A percentile compares a stretch with the other conserved stretches of the same genome.
Conservation (phyloP, 2,888 invertebrate genomes). For the Dioctria rufipes region DNA sequence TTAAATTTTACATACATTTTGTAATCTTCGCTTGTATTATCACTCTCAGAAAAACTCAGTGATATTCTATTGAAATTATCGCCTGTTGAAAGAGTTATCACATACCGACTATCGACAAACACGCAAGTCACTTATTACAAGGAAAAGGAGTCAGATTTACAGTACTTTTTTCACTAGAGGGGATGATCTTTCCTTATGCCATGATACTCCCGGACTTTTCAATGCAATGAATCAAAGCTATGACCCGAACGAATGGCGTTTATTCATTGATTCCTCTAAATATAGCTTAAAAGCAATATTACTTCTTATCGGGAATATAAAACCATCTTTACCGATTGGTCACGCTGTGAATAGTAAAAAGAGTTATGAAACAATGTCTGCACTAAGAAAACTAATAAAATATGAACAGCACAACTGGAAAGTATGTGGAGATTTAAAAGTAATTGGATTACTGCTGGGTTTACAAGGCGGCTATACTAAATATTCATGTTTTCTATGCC, state of each 20-base stretch:
- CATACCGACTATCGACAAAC: too few relatives aligned
- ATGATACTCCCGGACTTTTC: too few relatives aligned
- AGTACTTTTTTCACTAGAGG: too few relatives aligned
- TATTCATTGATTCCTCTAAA: too few relatives aligned
- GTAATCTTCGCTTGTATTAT: too few relatives aligned
- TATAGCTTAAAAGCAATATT: background rate
- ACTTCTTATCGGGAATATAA: background rate
- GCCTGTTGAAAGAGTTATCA: too few relatives aligned
- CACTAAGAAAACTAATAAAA: background rate
- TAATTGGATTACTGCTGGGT: conserved; percentile 33
- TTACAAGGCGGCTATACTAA: conserved; percentile 50
- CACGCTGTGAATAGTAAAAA: background rate
- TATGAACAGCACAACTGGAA: conserved; percentile 23
- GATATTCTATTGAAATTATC: too few relatives aligned
- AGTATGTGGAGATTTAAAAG: conserved; percentile 42
- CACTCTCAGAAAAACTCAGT: too few relatives aligned
- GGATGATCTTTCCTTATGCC: too few relatives aligned
- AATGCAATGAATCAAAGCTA: too few relatives aligned
- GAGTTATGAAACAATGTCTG: background rate
- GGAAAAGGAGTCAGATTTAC: background rate
- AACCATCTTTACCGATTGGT: background rate
- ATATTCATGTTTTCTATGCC: conserved; percentile 47
- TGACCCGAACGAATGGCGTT: too few relatives aligned
- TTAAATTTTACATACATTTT: too few relatives aligned
- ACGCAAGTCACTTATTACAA: background rate